Conservation (phyloP, 2,113 vertebrate species). For the Quiscalus mexicanus region DNA sequence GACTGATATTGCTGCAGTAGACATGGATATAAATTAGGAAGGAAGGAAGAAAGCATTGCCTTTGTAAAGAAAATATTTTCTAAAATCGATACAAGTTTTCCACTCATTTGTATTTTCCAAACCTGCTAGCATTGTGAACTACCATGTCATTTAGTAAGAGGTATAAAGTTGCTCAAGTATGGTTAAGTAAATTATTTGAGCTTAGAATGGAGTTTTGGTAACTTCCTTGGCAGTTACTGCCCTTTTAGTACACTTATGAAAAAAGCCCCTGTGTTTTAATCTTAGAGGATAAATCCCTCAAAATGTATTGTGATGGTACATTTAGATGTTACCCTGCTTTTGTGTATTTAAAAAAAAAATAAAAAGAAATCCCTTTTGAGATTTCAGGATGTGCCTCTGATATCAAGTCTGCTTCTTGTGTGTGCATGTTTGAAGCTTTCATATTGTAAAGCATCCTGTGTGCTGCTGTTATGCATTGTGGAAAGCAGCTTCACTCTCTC, state of each 20-base stretch:
- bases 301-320: neutral
- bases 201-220: neutral
- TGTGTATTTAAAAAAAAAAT: neutral
- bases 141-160: neutral
- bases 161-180: neutral
- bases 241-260: neutral
- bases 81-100: neutral
- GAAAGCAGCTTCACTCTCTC: neutral
- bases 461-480: neutral
- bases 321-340: neutral
- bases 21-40: neutral
- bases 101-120: neutral
- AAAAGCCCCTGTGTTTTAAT: fast-evolving
- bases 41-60: neutral
- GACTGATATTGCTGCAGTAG: neutral
- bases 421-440: neutral
- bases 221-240: neutral
- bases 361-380: neutral
- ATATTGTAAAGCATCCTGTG: neutral
- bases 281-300: neutral
- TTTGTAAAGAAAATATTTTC: neutral
- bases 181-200: neutral
- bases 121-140: neutral
- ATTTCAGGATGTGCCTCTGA: neutral
- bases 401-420: neutral